Percentiles rank a stretch among this genome's conserved stretches.
Conservation (phyloP, 2,797 vertebrate genomes). For the Babyrousa celebensis region DNA sequence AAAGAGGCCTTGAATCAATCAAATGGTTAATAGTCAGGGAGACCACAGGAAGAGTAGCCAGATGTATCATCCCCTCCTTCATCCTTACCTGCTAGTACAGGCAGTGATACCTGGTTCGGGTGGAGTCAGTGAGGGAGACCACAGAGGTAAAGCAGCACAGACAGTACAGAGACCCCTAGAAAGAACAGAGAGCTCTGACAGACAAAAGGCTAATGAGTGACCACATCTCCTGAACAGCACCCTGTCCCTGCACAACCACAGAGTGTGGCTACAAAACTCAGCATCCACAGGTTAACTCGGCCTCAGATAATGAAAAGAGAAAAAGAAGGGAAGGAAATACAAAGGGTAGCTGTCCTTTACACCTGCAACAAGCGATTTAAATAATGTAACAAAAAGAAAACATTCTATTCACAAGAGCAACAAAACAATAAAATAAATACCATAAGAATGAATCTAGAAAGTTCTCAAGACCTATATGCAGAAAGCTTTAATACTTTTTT, state of each 20-base stretch:
- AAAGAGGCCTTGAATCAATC: neutral
- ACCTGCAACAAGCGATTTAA: neutral
- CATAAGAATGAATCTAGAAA: slow-evolving; percentile 14
- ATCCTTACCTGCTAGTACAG: neutral
- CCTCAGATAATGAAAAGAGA: neutral
- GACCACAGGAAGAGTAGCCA: neutral
- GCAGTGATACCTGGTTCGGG: neutral
- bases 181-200: neutral
- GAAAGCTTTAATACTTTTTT: neutral
- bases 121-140: neutral
- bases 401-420: neutral
- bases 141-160: neutral
- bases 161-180: neutral
- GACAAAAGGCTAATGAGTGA: neutral
- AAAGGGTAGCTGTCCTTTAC: neutral
- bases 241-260: neutral
- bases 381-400: slow-evolving; percentile 9
- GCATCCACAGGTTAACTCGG: neutral
- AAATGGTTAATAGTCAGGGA: neutral
- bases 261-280: neutral
- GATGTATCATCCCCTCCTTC: neutral
- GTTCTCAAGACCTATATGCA: neutral
- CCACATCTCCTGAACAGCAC: neutral
- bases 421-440: neutral
- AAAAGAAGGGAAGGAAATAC: neutral